phyloP scores from a whole-genome alignment of 2,113 vertebrate species.

The Petrocephalus zakoni region DNA sequence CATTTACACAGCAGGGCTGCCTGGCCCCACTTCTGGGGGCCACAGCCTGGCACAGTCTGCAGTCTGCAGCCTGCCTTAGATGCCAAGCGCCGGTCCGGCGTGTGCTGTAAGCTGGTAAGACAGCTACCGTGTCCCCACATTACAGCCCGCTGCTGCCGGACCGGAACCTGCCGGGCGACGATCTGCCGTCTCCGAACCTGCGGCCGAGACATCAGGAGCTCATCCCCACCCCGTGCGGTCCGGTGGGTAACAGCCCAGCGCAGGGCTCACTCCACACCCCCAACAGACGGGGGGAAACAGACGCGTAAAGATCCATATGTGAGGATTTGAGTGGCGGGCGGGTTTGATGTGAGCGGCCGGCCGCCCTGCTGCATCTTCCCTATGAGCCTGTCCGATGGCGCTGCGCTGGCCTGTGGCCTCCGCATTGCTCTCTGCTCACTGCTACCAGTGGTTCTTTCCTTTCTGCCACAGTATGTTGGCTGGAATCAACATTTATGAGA shows the following conservation, averaged over 20 bases:
- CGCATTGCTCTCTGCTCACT: background rate
- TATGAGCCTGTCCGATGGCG: background rate
- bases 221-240: conserved; percentile 75
- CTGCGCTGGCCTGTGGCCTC: background rate
- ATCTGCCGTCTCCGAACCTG: conserved; percentile 60
- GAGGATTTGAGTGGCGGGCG: background rate
- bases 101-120: background rate
- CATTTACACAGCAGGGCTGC: background rate
- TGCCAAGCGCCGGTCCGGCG: background rate
- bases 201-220: conserved; percentile 70
- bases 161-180: conserved; percentile 25
- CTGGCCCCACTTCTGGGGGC: too few relatives aligned
- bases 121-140: background rate
- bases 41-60: too few relatives aligned
- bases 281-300: too few relatives aligned
- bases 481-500: background rate
- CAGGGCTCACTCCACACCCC: background rate
- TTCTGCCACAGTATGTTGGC: background rate
- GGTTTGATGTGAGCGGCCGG: background rate
- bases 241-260: conserved; percentile 48
- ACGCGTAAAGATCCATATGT: background rate
- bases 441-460: background rate
- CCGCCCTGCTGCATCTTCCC: background rate
- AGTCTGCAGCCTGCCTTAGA: too few relatives aligned
- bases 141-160: conserved; percentile 47